Evolutionary conservation across 1,140 invertebrate genomes (phyloP), one percentile per base, ranked within the genome.

Genomic region (Cherax destructor): DNA sequence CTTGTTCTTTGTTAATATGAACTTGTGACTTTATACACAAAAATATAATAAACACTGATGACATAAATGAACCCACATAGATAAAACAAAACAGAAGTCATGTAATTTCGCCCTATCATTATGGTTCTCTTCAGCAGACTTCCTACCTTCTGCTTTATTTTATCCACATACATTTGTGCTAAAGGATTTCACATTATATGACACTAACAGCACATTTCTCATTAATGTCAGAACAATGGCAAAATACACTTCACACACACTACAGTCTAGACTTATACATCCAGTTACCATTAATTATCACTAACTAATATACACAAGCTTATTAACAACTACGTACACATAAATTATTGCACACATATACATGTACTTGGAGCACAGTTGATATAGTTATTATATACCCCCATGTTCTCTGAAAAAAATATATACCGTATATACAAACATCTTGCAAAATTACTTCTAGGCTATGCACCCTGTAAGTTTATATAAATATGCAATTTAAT

Each of bases 391-490:
- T 30, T 6, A 30, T n/a, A 74, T 30, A 74, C 9, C 69, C 69
- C 7, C 21, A 10, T 11, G n/a, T 74, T 9, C 30, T 30, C n/a
- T 10, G 69, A 74, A 7, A 30, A 74, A 30, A 74, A 10, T 74
- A 24, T 30, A 16, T 30, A 74, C 69, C 5, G 6, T 74, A 24
- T 30, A 16, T 30, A 74, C 69, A 74, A 6, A 74, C 69, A 30
- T 74, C 69, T 30, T 74, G 69, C 69, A 30, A 30, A 74, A 30
- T 69, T 74, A 74, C 69, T 74, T 74, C 16, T 74, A 30, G 69
- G 69, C 69, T 74, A 74, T 74, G 69, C 69, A 74, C 69, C 69
- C 69, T 74, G 69, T 74, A 74, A 74, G 69, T 74, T 74, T 21
- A 74, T 16, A 74, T 30, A 6, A 74, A 30, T 74, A 5, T 74